phyloP scores from a whole-genome alignment of 2,888 invertebrate genomes.

The Nephrotoma appendiculata region DNA sequence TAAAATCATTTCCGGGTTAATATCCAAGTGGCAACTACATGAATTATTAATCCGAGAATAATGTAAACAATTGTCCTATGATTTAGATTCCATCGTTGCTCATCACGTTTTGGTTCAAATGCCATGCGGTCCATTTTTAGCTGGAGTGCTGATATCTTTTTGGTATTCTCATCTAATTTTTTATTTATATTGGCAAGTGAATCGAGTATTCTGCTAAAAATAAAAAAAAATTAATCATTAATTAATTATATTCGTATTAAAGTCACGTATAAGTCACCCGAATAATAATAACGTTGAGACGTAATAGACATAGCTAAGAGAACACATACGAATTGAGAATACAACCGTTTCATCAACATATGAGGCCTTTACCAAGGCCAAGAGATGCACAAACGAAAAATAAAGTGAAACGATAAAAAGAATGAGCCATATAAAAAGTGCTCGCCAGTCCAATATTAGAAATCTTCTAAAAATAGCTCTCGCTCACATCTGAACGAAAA shows the following conservation, averaged over 20 bases:
- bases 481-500: too few species aligned
- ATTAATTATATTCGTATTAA: not conserved
- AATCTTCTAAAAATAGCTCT: too few species aligned
- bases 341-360: too few species aligned
- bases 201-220: conserved; percentile 32
- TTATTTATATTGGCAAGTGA: conserved; percentile 36
- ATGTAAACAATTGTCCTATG: conserved; percentile 7
- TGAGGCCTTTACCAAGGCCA: too few species aligned
- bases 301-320: too few species aligned
- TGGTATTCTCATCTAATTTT: conserved; percentile 36
- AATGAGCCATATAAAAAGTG: too few species aligned
- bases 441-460: too few species aligned
- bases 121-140: conserved; percentile 25
- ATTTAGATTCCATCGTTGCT: not conserved
- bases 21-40: conserved; percentile 10
- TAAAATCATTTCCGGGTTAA: conserved; percentile 5
- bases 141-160: conserved; percentile 31
- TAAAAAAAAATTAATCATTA: not conserved
- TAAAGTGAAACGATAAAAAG: too few species aligned
- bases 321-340: too few species aligned
- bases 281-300: not conserved
- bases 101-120: conserved; percentile 18
- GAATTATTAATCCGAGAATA: conserved; percentile 8
- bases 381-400: too few species aligned
- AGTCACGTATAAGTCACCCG: not conserved